Base-by-base conservation (phyloP, 1,140 invertebrate species). In the Hydropsyche tenuis region DNA sequence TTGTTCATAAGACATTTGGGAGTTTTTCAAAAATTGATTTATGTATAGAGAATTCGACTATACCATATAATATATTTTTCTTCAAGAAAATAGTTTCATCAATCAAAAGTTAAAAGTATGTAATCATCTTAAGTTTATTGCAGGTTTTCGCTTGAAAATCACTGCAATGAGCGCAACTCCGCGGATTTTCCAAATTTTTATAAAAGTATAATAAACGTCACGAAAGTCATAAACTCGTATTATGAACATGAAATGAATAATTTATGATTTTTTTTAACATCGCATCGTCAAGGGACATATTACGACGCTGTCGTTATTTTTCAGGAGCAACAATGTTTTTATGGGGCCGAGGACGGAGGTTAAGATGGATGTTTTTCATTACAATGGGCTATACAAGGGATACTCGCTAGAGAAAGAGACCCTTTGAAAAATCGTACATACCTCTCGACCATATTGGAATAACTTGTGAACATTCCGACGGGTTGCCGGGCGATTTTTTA, bases 311-410 rank as follows among this genome's bases (percentile, higher is more conserved):
- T 71, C 64, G 70, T 73, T 69, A 75, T 73, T 73, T 75, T 68
- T 75, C 74, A 75, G 69, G 64, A 73, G 74, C 74, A 62, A 72
- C 64, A 72, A 75, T 69, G 73, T 75, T 75, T 75, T 75, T 73
- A 73, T 75, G 74, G 74, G 63, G 46, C 11, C 45, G 63, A 70
- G 60, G 46, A 66, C 60, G 74, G 25, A 73, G 68, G 70, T 73
- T 69, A 66, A 75, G 74, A 75, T 75, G 74, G 56, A 75, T 75
- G 74, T 73, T 56, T 75, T 75, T 75, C 74, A 75, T 75, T 75
- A 75, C 71, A 72, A n/a, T 69, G 65, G 30, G 9, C 30, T 37
- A 37, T 37, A 37, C 30, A 37, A 37, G 30, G 30, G 30, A 37
- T 3, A 37, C 30, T 37, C 30, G 3, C 30, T 3, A 53, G 22